These are phyloP conservation scores for Drosophila pegasa DNA, from an alignment of 2,888 invertebrate species.

Conservation along the genomic window DNA sequence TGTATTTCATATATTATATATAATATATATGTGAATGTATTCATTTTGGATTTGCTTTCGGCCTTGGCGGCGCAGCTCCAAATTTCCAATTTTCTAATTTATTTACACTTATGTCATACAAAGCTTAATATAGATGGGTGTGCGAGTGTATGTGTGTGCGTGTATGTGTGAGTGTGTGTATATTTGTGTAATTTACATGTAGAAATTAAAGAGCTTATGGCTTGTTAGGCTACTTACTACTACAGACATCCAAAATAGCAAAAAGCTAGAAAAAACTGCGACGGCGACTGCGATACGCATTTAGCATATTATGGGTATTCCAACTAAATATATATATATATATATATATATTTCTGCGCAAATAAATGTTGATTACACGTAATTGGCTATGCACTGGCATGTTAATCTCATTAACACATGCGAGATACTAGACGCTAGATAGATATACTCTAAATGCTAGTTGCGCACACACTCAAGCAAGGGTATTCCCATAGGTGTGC, in stretches of 20 bases:
- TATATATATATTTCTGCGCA: conserved; percentile 29
- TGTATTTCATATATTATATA: not conserved
- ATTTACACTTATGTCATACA: conserved; percentile 61
- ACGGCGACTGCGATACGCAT: conserved; percentile 33
- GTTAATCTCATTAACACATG: conserved; percentile 72
- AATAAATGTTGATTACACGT: conserved; percentile 55
- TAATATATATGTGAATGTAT: conserved; percentile 15
- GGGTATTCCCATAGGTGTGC: conserved; percentile 24
- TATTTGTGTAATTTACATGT: conserved; percentile 56
- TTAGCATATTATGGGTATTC: conserved; percentile 45
- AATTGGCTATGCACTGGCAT: conserved; percentile 71
- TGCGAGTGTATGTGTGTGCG: conserved; percentile 10
- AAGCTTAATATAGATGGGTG: conserved; percentile 37
- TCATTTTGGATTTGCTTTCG: conserved; percentile 18
- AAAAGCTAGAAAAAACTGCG: conserved; percentile 73
- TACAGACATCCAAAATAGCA: conserved; percentile 76
- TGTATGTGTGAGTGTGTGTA: conserved; percentile 15
- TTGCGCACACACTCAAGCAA: conserved; percentile 56
- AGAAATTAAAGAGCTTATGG: conserved; percentile 56
- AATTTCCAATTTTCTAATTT: conserved; percentile 25
- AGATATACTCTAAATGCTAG: conserved; percentile 20
- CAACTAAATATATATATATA: conserved; percentile 14
- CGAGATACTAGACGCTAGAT: conserved; percentile 18
- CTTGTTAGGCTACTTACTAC: conserved; percentile 68
- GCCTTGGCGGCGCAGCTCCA: conserved; percentile 29